Percentiles rank a stretch among this genome's conserved stretches.
These are phyloP conservation scores for Holocentrus rufus DNA, from an alignment of 2,797 vertebrate species.

Conservation along the genomic window DNA sequence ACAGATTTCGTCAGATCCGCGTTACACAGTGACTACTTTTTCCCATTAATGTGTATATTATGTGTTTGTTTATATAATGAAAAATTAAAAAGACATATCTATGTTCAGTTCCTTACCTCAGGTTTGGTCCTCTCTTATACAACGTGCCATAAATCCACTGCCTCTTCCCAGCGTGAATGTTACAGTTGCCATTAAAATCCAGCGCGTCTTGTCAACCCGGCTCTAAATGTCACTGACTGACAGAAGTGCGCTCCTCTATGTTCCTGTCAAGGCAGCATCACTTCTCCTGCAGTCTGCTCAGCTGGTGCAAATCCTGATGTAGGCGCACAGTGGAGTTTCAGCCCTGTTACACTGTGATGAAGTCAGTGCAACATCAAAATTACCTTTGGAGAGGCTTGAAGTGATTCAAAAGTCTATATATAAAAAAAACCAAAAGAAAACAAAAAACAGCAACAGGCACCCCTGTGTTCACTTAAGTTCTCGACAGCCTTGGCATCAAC, in stretches of 20 bases:
- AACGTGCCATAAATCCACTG: conserved; percentile 21
- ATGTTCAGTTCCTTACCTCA: conserved; percentile 45
- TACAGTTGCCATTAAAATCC: not conserved
- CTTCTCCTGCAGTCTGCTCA: conserved; percentile 26
- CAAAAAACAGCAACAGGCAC: not conserved
- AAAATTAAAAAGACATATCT: not conserved
- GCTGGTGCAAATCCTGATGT: conserved; percentile 36
- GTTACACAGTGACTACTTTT: too few species aligned
- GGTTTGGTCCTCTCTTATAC: conserved; percentile 4
- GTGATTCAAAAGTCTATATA: not conserved
- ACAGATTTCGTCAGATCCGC: too few species aligned
- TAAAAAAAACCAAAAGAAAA: too few species aligned
- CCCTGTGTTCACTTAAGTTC: too few species aligned
- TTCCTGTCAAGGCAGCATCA: not conserved
- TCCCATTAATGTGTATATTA: too few species aligned
- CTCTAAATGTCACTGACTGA: not conserved
- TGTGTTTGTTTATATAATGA: too few species aligned
- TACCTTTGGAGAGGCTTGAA: not conserved
- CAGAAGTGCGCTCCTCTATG: not conserved
- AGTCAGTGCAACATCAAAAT: conserved; percentile 8
- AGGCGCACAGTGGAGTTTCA: conserved; percentile 13
- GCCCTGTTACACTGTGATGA: not conserved
- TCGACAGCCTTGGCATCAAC: not conserved
- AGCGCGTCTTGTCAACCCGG: not conserved
- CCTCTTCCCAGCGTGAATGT: not conserved